These are phyloP conservation scores for Gorilla gorilla DNA, from an alignment of 2,113 vertebrate species.

Conservation along the genomic window DNA sequence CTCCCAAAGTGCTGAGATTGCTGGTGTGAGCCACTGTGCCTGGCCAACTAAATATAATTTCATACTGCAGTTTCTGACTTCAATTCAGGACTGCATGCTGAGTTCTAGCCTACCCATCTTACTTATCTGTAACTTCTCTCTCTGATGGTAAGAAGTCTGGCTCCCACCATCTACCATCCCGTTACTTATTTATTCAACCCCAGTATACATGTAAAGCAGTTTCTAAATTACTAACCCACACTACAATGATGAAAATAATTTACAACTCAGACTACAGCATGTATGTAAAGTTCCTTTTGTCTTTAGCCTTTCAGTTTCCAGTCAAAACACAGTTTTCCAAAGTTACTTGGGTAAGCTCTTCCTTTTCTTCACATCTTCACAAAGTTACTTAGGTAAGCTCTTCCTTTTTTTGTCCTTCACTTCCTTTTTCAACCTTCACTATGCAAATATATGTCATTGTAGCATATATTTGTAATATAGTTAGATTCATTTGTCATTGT, in stretches of 20 bases:
- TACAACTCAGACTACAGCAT: neutral
- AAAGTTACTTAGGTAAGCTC: too few species aligned
- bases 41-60: neutral
- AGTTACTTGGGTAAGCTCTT: neutral
- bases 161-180: neutral
- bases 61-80: neutral
- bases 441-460: neutral
- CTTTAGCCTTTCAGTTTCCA: neutral
- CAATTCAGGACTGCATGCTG: neutral
- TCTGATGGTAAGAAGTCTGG: neutral
- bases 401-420: neutral
- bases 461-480: neutral
- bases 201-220: neutral
- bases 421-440: neutral
- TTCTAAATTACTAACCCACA: neutral
- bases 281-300: neutral
- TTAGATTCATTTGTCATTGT: neutral
- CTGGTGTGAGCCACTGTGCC: too few species aligned
- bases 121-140: neutral
- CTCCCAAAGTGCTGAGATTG: too few species aligned
- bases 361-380: neutral
- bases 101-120: neutral
- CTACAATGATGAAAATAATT: neutral
- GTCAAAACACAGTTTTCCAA: neutral
- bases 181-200: neutral